These are phyloP conservation scores for Chirona hameri DNA, from an alignment of 2,888 invertebrate genomes.

Conservation along the genomic window DNA sequence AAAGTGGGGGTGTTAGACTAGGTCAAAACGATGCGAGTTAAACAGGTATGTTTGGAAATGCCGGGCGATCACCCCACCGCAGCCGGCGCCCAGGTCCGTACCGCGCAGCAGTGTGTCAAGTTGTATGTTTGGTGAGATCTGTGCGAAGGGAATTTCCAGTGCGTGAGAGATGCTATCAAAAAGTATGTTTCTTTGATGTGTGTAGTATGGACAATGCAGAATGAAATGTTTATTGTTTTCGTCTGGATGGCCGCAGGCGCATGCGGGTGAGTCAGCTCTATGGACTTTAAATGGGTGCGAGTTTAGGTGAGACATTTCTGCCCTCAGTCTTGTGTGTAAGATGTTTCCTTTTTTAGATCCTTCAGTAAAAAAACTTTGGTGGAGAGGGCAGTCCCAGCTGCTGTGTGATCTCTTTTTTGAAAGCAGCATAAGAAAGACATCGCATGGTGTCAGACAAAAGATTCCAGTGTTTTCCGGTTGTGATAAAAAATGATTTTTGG, in stretches of 20 bases:
- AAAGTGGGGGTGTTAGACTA: neutral
- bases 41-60: neutral
- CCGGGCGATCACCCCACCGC: neutral
- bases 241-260: neutral
- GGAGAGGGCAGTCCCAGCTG: neutral
- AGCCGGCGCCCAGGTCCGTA: neutral
- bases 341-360: neutral
- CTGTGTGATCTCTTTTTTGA: too few species aligned
- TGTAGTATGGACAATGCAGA: neutral
- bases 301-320: too few species aligned
- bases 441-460: too few species aligned
- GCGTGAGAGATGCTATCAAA: neutral
- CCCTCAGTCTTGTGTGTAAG: neutral
- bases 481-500: too few species aligned
- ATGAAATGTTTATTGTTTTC: neutral
- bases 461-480: too few species aligned
- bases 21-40: neutral
- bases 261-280: neutral
- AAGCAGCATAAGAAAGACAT: too few species aligned
- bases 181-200: neutral
- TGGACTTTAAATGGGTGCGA: too few species aligned
- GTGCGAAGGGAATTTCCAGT: neutral
- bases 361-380: neutral
- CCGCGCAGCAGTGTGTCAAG: neutral
- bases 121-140: neutral